Evolutionary conservation across 2,888 invertebrate genomes (phyloP).

Genomic region (Asteroscopus sphinx): DNA sequence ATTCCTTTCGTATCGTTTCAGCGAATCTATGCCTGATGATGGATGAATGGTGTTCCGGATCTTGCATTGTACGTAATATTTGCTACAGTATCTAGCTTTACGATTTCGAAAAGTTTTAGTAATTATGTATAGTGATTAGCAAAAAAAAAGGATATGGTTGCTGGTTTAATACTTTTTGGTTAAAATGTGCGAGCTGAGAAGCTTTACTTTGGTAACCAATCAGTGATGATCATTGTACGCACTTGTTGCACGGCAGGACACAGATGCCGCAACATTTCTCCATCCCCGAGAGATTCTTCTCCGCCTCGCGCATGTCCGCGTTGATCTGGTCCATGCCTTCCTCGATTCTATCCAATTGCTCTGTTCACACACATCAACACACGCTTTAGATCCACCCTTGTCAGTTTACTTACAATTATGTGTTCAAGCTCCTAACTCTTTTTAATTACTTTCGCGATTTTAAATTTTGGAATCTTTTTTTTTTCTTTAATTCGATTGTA

Average conservation of each 20-base stretch:
- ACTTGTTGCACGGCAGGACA: constrained; percentile 99
- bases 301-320: constrained; percentile 99
- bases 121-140: constrained; percentile 6
- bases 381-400: constrained; percentile 76
- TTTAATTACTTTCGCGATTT: constrained; percentile 62
- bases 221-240: constrained; percentile 72
- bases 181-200: constrained; percentile 21
- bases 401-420: constrained; percentile 60
- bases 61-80: too few relatives aligned
- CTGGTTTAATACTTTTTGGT: constrained; percentile 14
- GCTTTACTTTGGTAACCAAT: constrained; percentile 13
- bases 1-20: too few relatives aligned
- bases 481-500: constrained; percentile 68
- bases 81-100: too few relatives aligned
- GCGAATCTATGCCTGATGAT: too few relatives aligned
- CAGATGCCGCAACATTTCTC: constrained; percentile 99
- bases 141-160: constrained; percentile 28
- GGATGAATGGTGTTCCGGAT: too few relatives aligned
- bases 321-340: constrained; percentile 99
- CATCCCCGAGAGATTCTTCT: constrained; percentile 99
- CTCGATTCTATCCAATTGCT: constrained; percentile 99
- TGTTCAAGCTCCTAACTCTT: constrained; percentile 80
- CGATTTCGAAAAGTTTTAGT: too few relatives aligned
- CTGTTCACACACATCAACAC: constrained; percentile 90
- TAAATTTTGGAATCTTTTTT: constrained; percentile 44